Percentiles rank a stretch among this genome's conserved stretches.
phyloP scores from a whole-genome alignment of 1,140 invertebrate species.

The Probaryconus sp. region DNA sequence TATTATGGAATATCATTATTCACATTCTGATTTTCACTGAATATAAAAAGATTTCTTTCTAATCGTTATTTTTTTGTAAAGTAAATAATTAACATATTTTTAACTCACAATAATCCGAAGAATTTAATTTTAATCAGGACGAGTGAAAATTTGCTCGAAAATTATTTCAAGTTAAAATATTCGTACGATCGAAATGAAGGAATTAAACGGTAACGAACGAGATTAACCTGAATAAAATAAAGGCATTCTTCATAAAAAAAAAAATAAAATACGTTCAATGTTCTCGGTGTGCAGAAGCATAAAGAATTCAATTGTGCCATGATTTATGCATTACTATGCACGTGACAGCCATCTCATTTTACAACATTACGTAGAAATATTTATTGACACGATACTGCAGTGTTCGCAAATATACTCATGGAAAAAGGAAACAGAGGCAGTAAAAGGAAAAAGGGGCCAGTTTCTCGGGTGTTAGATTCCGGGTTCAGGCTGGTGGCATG shows the following conservation, averaged over 20 bases:
- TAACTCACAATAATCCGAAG: too few relatives aligned
- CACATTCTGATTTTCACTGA: too few relatives aligned
- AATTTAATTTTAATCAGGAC: too few relatives aligned
- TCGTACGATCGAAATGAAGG: too few relatives aligned
- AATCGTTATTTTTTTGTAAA: too few relatives aligned
- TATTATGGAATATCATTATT: too few relatives aligned
- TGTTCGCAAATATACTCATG: constrained; percentile 25
- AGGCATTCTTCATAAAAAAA: constrained; percentile 35
- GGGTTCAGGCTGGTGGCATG: constrained; percentile 17
- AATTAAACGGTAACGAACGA: constrained; percentile 29
- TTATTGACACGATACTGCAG: constrained; percentile 40
- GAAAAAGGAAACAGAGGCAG: constrained; percentile 10
- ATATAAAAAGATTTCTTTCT: too few relatives aligned
- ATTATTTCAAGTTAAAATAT: too few relatives aligned
- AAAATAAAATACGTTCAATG: constrained; percentile 28
- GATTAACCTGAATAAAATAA: constrained; percentile 38
- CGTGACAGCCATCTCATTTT: constrained; percentile 49
- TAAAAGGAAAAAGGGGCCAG: constrained; percentile 26
- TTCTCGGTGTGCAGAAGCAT: constrained; percentile 34
- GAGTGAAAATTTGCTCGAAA: too few relatives aligned
- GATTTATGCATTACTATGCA: constrained; percentile 48
- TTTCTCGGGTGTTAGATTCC: constrained; percentile 24
- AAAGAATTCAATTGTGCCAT: constrained; percentile 52
- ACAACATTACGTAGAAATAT: constrained; percentile 45
- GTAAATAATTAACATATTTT: too few relatives aligned